Conservation (phyloP, 1,140 invertebrate genomes). For the Asbolus verrucosus region DNA sequence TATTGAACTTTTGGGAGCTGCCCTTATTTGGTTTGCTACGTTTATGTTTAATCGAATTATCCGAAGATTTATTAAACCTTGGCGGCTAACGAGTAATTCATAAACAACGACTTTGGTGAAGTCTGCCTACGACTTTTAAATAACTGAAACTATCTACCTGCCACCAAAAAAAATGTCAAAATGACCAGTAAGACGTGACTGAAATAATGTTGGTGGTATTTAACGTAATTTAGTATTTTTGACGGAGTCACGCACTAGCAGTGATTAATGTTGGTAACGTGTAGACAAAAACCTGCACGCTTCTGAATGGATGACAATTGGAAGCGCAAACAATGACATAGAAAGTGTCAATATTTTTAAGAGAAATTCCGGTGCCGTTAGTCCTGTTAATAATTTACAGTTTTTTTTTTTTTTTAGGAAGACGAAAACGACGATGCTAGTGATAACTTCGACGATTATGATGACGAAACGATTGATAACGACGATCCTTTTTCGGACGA, state of each 20-base stretch:
- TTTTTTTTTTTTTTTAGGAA: constrained; percentile 38
- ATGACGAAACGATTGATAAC: constrained; percentile 33
- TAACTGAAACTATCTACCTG: constrained; percentile 10
- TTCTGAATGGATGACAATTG: constrained; percentile 1
- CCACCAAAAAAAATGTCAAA: background rate
- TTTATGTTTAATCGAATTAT: constrained; percentile 12
- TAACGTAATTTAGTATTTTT: constrained; percentile 19
- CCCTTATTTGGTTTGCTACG: constrained; percentile 11
- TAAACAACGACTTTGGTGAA: background rate
- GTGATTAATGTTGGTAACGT: background rate
- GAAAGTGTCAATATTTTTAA: constrained; percentile 33
- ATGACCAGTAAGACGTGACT: constrained; percentile 5
- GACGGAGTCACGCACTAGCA: background rate
- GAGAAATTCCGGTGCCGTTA: constrained; percentile 23
- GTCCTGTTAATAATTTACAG: constrained; percentile 1
- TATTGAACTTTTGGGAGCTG: background rate
- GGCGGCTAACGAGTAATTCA: background rate
- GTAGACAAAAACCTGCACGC: constrained; percentile 1
- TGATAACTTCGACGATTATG: constrained; percentile 40
- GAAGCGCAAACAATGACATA: background rate
- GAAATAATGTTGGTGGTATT: constrained; percentile 12
- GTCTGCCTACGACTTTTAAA: background rate
- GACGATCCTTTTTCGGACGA: constrained; percentile 38
- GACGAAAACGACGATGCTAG: constrained; percentile 36
- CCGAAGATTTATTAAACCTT: constrained; percentile 4